phyloP scores from a whole-genome alignment of 2,888 invertebrate species.

The Ectobius pallidus region DNA sequence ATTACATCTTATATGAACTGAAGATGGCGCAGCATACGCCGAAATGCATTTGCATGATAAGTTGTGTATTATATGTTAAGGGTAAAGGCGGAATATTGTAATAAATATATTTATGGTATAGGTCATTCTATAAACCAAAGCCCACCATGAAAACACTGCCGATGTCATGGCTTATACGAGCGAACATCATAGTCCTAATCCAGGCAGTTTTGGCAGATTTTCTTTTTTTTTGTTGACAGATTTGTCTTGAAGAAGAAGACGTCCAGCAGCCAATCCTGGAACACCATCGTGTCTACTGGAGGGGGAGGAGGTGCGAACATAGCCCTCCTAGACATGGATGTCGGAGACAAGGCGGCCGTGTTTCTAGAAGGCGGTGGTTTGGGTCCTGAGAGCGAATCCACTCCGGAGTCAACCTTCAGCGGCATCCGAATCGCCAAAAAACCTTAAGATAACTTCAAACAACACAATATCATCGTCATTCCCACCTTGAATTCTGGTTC shows the following conservation, averaged over 20 bases:
- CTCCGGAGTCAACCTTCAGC: conserved; percentile 49
- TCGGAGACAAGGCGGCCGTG: conserved; percentile 48
- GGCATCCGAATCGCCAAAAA: conserved; percentile 55
- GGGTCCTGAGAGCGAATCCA: conserved; percentile 32
- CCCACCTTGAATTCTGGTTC: conserved; percentile 2
- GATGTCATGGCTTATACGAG: too few relatives aligned
- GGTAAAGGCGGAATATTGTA: too few relatives aligned
- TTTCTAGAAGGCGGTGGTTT: conserved; percentile 42
- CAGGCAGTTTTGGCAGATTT: too few relatives aligned
- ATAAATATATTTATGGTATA: too few relatives aligned
- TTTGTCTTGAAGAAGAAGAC: conserved; percentile 51
- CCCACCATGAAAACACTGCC: too few relatives aligned
- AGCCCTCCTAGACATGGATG: conserved; percentile 52
- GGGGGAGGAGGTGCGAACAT: conserved; percentile 53
- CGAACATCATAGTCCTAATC: too few relatives aligned
- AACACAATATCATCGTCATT: conserved; percentile 9
- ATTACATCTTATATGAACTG: too few relatives aligned
- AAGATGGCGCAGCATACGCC: too few relatives aligned
- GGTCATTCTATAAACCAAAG: too few relatives aligned
- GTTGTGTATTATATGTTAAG: too few relatives aligned
- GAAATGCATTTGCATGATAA: too few relatives aligned
- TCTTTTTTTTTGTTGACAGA: not conserved
- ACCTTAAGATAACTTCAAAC: conserved; percentile 43
- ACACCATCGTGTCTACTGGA: conserved; percentile 38
- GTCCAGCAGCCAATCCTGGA: conserved; percentile 32